Evolutionary conservation across 1,140 invertebrate genomes (phyloP), one percentile per base, ranked within the genome.

Genomic region (Lepidurus arcticus): DNA sequence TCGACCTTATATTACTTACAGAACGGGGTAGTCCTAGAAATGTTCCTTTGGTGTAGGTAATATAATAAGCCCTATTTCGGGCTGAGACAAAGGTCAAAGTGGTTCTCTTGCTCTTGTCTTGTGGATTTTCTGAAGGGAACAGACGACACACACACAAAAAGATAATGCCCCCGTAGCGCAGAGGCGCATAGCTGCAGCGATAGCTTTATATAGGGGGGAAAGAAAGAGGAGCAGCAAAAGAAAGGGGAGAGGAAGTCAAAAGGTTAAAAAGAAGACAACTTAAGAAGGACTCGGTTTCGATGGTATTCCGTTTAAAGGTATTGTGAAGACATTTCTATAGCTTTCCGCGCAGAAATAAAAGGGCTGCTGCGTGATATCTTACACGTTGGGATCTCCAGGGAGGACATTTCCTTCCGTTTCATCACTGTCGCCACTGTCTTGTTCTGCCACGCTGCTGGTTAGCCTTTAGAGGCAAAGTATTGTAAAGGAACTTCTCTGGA

Each of bases 181-280:
- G 34, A 34, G 53, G 53, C 53, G n/a, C 53, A 65, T 65, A 9
- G 53, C 53, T 65, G 53, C 53, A 65, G 53, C 53, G n/a, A 65
- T 65, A 16, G 16, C 34, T 34, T 34, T 34, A 34, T 34, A 4
- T 34, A 34, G 2, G 34, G 34, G 34, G 7, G 13, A 16, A 47
- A 16, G 45, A 47, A 47, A 47, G 53, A 21, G 21, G 21, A 65
- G 53, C 6, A 11, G 21, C 9, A 65, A 13, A 1, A 65, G 6
- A 65, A 9, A 65, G 53, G 53, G 16, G 13, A 65, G 1, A 9
- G 16, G 6, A 21, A 65, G 53, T 21, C 13, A 9, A 65, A 21
- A 65, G 53, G 8, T 65, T 65, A 21, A 21, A 65, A 16, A 21
- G 7, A 47, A 21, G 53, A 9, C 53, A 21, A 65, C 21, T 65